Percentiles rank a stretch among this genome's conserved stretches.
Evolutionary conservation across 2,888 invertebrate genomes (phyloP).

Genomic region (Carterocephalus palaemon): DNA sequence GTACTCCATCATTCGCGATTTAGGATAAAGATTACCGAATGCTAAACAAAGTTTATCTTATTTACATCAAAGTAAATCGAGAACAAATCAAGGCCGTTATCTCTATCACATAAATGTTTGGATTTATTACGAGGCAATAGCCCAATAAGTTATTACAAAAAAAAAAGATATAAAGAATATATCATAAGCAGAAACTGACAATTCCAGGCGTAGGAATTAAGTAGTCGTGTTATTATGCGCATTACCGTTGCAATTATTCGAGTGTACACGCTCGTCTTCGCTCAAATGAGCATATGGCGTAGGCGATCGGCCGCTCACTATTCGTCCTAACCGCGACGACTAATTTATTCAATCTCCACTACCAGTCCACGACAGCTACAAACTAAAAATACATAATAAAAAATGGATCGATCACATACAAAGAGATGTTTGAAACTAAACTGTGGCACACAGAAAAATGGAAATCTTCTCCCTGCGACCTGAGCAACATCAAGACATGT

Average conservation of each 20-base stretch:
- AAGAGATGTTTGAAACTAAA: slow-evolving; percentile 59
- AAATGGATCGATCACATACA: slow-evolving; percentile 60
- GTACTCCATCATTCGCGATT: slow-evolving; percentile 54
- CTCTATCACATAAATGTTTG: slow-evolving; percentile 69
- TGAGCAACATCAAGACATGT: slow-evolving; percentile 69
- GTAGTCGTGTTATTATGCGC: slow-evolving; percentile 62
- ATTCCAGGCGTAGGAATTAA: slow-evolving; percentile 58
- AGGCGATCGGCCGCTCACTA: slow-evolving; percentile 60
- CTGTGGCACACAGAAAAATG: slow-evolving; percentile 68
- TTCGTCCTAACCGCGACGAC: slow-evolving; percentile 57
- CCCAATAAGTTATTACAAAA: slow-evolving; percentile 56
- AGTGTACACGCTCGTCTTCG: slow-evolving; percentile 63
- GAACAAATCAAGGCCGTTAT: slow-evolving; percentile 61
- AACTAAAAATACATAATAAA: slow-evolving; percentile 54
- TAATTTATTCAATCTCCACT: slow-evolving; percentile 65
- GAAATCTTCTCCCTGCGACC: slow-evolving; percentile 45
- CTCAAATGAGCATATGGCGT: slow-evolving; percentile 74
- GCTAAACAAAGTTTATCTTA: slow-evolving; percentile 65
- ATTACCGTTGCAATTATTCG: slow-evolving; percentile 67
- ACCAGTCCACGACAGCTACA: slow-evolving; percentile 40
- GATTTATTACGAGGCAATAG: slow-evolving; percentile 69
- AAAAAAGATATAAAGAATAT: slow-evolving; percentile 47
- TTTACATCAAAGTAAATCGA: slow-evolving; percentile 67
- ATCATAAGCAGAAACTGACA: slow-evolving; percentile 56
- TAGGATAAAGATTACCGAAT: slow-evolving; percentile 55